phyloP scores from a whole-genome alignment of 1,140 invertebrate species.

The Melanaphis sacchari region DNA sequence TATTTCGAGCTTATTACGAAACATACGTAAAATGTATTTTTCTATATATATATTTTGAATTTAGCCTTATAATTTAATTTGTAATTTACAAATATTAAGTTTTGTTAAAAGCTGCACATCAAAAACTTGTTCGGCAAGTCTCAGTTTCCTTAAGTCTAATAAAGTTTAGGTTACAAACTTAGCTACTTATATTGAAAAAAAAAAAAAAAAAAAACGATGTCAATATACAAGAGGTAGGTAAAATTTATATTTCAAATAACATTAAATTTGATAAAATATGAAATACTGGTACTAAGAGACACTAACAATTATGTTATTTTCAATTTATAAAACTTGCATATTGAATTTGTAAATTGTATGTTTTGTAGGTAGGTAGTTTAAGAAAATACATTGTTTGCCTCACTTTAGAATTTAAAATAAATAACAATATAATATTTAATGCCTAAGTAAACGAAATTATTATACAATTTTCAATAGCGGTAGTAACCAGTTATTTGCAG shows the following conservation, averaged over 20 bases:
- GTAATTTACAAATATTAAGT: not conserved
- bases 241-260: not conserved
- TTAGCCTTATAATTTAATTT: not conserved
- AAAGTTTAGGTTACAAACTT: not conserved
- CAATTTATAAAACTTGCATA: not conserved
- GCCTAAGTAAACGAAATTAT: too few relatives aligned
- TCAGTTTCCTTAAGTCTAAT: not conserved
- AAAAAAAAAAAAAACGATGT: not conserved
- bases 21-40: not conserved
- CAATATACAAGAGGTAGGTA: not conserved
- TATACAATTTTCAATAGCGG: too few relatives aligned
- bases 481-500: too few relatives aligned
- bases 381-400: not conserved
- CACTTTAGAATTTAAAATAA: too few relatives aligned
- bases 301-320: not conserved
- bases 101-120: not conserved
- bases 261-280: not conserved
- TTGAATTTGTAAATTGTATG: not conserved
- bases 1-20: not conserved
- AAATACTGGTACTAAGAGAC: not conserved
- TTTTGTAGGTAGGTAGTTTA: not conserved
- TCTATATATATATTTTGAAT: not conserved
- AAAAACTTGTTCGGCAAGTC: not conserved
- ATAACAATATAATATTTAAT: too few relatives aligned
- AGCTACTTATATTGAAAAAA: not conserved